Conservation (phyloP, 2,797 vertebrate species). For the Diceros bicornis region DNA sequence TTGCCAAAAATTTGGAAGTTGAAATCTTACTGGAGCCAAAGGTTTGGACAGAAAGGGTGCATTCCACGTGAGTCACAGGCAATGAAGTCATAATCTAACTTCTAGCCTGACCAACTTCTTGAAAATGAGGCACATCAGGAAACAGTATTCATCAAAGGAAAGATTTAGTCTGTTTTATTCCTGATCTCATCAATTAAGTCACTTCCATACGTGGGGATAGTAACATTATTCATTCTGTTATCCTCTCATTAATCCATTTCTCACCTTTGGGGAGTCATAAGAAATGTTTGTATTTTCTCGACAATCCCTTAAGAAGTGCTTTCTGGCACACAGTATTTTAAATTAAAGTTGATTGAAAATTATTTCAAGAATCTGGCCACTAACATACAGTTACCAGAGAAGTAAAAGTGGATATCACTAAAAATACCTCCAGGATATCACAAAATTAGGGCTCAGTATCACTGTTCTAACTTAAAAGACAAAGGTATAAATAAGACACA, state of each 20-base stretch:
- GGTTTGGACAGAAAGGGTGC: background rate
- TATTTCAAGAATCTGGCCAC: background rate
- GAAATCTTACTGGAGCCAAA: background rate
- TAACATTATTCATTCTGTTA: background rate
- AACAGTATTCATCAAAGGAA: background rate
- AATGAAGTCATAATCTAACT: background rate
- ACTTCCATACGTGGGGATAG: fast-evolving
- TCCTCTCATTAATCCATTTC: background rate
- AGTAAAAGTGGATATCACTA: background rate
- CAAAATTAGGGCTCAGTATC: background rate
- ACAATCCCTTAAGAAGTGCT: background rate
- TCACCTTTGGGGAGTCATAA: background rate
- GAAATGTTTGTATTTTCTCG: background rate
- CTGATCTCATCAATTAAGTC: background rate
- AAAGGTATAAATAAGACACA: background rate
- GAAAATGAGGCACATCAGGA: background rate
- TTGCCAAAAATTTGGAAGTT: constrained; percentile 4
- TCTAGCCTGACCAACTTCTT: background rate
- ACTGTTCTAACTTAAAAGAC: background rate
- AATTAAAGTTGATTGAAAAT: constrained; percentile 50
- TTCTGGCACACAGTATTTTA: background rate
- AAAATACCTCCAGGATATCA: background rate
- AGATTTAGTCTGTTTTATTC: background rate
- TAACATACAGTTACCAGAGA: background rate
- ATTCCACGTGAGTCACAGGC: constrained; percentile 47